Base-by-base conservation (phyloP, 2,888 invertebrate genomes). In the Sphinx pinastri region DNA sequence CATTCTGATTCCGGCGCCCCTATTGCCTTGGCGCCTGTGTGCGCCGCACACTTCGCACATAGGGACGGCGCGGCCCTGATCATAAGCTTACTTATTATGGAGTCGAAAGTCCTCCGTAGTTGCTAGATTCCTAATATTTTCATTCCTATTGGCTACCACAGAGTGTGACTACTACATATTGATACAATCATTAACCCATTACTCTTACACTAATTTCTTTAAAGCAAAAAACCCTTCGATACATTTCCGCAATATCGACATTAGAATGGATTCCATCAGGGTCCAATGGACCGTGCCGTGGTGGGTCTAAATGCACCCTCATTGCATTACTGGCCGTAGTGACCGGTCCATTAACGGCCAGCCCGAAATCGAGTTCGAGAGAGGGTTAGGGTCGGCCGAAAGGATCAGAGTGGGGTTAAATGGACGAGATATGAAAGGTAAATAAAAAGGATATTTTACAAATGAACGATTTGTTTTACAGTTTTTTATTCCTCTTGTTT, bases 261-360 rank as follows among this genome's bases (percentile, higher is more conserved):
- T 55, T 19, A 16, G 54, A 19, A 19, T 55, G 54, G 54, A 55
- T 55, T 55, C 54, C 16, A 55, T 55, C 54, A 16, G 10, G 38
- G 59, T 13, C 47, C 0, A 19, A 47, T 38, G n/a, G 45, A 4
- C 45, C 59, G 45, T 45, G 38, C n/a, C 31, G 38, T 59, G 59
- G 25, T 2, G 31, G 7, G 16, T 47, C 47, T 47, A 63, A 63
- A 63, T 63, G 60, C 47, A 63, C 60, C 60, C 60, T 47, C 45
- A 63, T 47, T 47, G 60, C 60, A 63, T 63, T 63, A 63, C 60
- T 63, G 47, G 38, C 60, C 60, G 59, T 47, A 16, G 47, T 16
- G 60, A 19, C 45, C 47, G 47, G 45, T 49, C 60, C 60, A 63
- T 47, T 63, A 63, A 47, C 16, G 60, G 16, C 14, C 31, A 19